phyloP scores from a whole-genome alignment of 2,113 vertebrate genomes.

The Cynopterus brachyotis region DNA sequence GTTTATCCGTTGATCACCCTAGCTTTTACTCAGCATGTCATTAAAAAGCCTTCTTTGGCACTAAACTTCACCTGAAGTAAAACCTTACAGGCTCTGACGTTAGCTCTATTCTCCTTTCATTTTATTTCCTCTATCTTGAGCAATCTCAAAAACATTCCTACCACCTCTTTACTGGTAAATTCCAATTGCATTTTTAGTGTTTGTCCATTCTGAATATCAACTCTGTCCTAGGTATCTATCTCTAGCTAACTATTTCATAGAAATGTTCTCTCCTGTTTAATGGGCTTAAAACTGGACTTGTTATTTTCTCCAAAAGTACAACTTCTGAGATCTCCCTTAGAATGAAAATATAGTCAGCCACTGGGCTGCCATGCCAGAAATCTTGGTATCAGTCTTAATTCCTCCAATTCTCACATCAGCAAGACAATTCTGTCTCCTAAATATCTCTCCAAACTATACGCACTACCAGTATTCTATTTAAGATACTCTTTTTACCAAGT shows the following conservation, averaged over 20 bases:
- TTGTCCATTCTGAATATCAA: neutral
- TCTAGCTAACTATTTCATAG: neutral
- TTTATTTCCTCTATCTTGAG: neutral
- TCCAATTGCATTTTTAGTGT: neutral
- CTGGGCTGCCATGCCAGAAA: neutral
- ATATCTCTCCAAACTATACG: neutral
- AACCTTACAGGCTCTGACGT: neutral
- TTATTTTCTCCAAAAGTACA: conserved; percentile 14
- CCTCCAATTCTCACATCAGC: neutral
- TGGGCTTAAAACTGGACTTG: neutral
- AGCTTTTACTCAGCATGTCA: neutral
- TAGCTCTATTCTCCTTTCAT: neutral
- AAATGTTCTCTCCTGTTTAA: neutral
- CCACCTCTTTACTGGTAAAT: neutral
- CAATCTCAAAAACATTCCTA: neutral
- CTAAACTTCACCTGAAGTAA: neutral
- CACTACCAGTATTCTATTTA: neutral
- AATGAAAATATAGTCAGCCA: neutral
- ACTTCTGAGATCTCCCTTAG: neutral
- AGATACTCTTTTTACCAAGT: neutral
- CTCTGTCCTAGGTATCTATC: neutral
- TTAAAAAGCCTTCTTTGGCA: neutral
- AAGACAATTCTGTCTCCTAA: neutral
- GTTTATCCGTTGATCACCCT: neutral
- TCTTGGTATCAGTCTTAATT: neutral